These are phyloP conservation scores for Meleagris gallopavo DNA, from an alignment of 2,113 vertebrate species.

Conservation along the genomic window DNA sequence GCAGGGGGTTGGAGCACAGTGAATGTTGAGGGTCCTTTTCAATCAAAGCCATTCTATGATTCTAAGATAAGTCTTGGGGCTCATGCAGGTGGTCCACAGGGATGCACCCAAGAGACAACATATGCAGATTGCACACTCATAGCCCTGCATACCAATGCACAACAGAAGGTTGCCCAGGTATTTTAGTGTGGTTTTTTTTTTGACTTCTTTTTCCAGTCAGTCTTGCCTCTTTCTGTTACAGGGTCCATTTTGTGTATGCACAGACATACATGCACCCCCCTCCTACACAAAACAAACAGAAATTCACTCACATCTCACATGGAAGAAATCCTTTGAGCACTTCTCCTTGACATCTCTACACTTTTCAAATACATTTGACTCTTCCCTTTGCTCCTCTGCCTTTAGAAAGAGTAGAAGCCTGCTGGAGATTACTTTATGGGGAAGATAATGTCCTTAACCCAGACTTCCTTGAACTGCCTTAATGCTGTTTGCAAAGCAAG, in stretches of 20 bases:
- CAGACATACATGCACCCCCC: background rate
- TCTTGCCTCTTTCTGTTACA: background rate
- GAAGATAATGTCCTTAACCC: constrained; percentile 35
- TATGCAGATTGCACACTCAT: background rate
- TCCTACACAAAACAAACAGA: constrained; percentile 42
- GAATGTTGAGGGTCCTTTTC: too few species aligned
- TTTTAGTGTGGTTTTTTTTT: background rate
- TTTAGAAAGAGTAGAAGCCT: constrained; percentile 77
- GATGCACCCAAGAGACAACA: background rate
- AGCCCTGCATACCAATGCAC: background rate
- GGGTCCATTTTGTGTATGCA: background rate
- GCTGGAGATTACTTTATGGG: constrained; percentile 82
- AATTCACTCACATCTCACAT: constrained; percentile 52
- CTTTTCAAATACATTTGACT: constrained; percentile 86
- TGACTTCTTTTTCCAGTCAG: background rate
- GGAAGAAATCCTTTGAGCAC: constrained; percentile 71
- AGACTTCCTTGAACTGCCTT: constrained; percentile 12
- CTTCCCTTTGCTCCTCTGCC: constrained; percentile 74
- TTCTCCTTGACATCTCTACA: constrained; percentile 72
- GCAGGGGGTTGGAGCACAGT: too few species aligned
- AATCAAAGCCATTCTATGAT: too few species aligned
- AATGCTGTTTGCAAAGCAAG: constrained; percentile 13
- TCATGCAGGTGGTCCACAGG: background rate
- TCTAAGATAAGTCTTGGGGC: too few species aligned
- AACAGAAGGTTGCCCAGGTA: background rate